Percentiles rank a stretch among this genome's conserved stretches.
phyloP scores from a whole-genome alignment of 2,797 vertebrate genomes.

The Eremophila alpestris region DNA sequence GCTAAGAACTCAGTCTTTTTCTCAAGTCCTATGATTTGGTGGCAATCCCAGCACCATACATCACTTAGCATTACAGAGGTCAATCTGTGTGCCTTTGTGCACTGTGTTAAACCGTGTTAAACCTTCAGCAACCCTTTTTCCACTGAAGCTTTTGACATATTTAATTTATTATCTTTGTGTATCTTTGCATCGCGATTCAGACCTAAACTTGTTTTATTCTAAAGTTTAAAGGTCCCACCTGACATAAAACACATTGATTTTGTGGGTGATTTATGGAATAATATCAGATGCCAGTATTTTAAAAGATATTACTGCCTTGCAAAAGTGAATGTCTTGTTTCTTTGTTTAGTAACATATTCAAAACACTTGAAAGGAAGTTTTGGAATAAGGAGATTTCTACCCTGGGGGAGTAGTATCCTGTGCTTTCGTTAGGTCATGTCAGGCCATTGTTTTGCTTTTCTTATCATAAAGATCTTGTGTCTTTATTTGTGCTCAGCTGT shows the following conservation, averaged over 20 bases:
- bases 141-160: neutral
- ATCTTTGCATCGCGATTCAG: neutral
- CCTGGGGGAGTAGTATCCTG: conserved; percentile 25
- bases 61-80: neutral
- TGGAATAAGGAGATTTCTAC: conserved; percentile 40
- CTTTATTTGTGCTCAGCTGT: conserved; percentile 47
- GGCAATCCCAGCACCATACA: neutral
- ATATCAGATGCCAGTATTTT: neutral
- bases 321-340: conserved; percentile 51
- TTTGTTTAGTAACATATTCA: neutral
- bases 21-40: neutral
- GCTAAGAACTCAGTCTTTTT: neutral
- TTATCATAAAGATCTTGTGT: conserved; percentile 42
- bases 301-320: neutral
- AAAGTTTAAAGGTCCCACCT: conserved; percentile 6
- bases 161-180: neutral
- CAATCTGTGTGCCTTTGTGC: neutral
- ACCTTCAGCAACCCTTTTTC: neutral
- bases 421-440: conserved; percentile 47
- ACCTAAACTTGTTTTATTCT: conserved; percentile 3
- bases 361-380: conserved; percentile 43
- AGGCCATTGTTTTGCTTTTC: conserved; percentile 51
- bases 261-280: neutral
- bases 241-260: neutral
- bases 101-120: neutral